phyloP scores from a whole-genome alignment of 2,888 invertebrate genomes.

The Hirtodrosophila histrioides region DNA sequence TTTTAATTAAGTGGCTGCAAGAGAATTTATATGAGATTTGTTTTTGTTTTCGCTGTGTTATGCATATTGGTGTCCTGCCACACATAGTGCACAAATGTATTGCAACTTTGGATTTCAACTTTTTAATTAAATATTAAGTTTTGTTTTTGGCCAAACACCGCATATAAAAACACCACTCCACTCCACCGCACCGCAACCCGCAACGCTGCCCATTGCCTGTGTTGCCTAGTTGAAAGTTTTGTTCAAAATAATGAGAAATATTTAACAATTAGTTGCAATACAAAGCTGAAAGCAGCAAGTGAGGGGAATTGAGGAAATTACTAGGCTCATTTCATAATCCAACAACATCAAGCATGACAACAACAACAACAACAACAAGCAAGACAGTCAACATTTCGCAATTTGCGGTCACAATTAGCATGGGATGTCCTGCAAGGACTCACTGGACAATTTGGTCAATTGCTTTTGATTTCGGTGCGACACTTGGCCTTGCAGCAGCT shows the following conservation, averaged over 20 bases:
- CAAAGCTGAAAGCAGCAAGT: constrained; percentile 13
- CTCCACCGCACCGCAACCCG: constrained; percentile 2
- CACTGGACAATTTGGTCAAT: constrained; percentile 47
- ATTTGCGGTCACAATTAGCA: constrained; percentile 36
- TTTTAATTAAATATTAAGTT: constrained; percentile 72
- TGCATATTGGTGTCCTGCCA: constrained; percentile 13
- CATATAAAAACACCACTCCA: constrained; percentile 2
- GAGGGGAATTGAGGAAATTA: constrained; percentile 2
- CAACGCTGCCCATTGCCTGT: neutral
- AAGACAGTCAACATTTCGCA: constrained; percentile 22
- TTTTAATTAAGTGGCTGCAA: constrained; percentile 74
- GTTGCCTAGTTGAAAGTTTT: constrained; percentile 25
- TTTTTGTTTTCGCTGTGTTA: constrained; percentile 2
- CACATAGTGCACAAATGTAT: constrained; percentile 19
- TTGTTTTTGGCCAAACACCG: neutral
- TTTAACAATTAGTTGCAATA: constrained; percentile 47
- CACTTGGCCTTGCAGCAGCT: constrained; percentile 35
- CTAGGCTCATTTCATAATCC: constrained; percentile 7
- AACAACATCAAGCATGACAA: neutral
- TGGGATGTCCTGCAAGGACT: constrained; percentile 11
- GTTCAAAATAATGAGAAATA: constrained; percentile 39
- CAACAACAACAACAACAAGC: neutral
- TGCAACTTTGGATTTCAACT: constrained; percentile 46
- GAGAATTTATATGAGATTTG: neutral
- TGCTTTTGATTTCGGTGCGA: constrained; percentile 42